These are phyloP conservation scores for Emydura subglobosa DNA, from an alignment of 2,113 vertebrate genomes.

Conservation along the genomic window DNA sequence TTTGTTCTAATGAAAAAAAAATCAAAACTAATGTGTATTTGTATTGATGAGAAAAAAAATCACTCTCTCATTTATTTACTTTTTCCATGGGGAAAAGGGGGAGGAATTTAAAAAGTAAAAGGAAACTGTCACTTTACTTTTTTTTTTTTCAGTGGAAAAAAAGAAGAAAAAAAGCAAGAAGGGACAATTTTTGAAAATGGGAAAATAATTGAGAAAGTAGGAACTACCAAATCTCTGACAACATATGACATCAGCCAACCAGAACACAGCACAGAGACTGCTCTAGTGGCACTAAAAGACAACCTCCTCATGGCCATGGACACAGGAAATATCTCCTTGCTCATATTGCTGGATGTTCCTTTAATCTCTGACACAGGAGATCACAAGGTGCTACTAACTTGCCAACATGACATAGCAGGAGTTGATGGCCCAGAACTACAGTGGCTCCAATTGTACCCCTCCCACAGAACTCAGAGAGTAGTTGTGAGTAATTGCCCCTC, in stretches of 20 bases:
- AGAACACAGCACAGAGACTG: background rate
- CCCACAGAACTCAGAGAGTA: background rate
- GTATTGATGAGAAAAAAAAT: background rate
- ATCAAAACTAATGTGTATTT: background rate
- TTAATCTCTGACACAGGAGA: background rate
- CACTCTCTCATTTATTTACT: background rate
- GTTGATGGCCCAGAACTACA: background rate
- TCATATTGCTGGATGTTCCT: background rate
- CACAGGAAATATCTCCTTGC: background rate
- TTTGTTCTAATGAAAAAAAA: background rate
- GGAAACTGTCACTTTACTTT: background rate
- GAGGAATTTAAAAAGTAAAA: background rate
- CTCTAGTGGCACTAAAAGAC: background rate
- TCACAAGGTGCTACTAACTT: background rate
- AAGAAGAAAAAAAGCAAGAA: background rate
- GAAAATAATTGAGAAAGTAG: background rate
- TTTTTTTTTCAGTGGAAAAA: background rate
- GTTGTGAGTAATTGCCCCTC: background rate
- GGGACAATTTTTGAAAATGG: background rate
- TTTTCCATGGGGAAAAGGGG: background rate
- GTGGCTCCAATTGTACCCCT: background rate
- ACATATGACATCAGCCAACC: background rate
- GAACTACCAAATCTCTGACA: background rate
- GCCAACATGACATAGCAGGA: background rate
- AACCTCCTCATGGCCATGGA: accelerated